Evolutionary conservation across 2,113 vertebrate species (phyloP), one percentile per base, ranked within the genome.

Genomic region (Gadus macrocephalus): DNA sequence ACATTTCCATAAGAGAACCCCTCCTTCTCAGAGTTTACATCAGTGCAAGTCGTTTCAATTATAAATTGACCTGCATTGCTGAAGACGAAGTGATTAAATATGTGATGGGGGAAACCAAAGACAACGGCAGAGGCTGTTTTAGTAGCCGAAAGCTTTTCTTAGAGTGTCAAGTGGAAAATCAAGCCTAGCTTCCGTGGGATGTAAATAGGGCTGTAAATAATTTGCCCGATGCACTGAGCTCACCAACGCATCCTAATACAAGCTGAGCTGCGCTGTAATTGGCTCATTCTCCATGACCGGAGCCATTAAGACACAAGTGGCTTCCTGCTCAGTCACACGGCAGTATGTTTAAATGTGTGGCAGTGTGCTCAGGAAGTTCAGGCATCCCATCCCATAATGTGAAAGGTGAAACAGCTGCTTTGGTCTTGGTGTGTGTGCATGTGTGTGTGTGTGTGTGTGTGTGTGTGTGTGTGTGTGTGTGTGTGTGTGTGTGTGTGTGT

Each of bases 321-420:
- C 31, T 19, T 62, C 53, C 16, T 62, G 68, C 53, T 70, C 67
- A 28, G 38, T 67, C 31, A 53, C 58, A 63, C 49, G 19, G 4
- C 20, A 15, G 35, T 73, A 63, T 76, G 69, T 78, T 81, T 73
- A 42, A 67, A 82, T 64, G 65, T 67, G 60, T 60, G 67, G 59
- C 20, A 65, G 66, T 67, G 67, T 81, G 83, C 68, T 49, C 68
- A 77, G 74, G 67, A 82, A 17, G 73, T 76, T 77, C 61, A 78
- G 68, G 25, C 69, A 83, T 78, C 70, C 74, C 78, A 12, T 78
- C 69, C 74, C 78, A 12, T 55, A 58, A 81, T 77, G 86, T 81
- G 65, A 89, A 87, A 85, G 87, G 83, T 88, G 82, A 84, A 89
- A 82, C 89, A 90, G 87, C 90, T 90, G 88, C 85, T 88, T 86